Evolutionary conservation across 2,888 invertebrate genomes (phyloP).

Genomic region (Drosophila aldrichi): DNA sequence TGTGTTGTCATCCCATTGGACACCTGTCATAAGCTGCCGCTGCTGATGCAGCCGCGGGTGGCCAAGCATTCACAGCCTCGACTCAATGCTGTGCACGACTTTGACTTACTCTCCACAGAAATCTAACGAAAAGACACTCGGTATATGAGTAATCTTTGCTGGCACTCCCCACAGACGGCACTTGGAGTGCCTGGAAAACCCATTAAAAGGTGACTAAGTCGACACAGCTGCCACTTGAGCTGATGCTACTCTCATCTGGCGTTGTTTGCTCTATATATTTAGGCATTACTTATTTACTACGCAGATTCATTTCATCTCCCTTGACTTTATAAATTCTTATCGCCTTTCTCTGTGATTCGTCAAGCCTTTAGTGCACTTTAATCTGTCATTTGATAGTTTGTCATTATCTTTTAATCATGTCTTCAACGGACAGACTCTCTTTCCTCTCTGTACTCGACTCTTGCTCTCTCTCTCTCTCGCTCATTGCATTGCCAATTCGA

Average conservation of each 20-base stretch:
- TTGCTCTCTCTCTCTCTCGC: neutral
- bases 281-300: neutral
- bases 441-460: neutral
- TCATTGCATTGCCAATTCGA: too few relatives aligned
- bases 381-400: neutral
- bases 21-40: conserved; percentile 43
- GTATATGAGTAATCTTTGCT: neutral
- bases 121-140: too few relatives aligned
- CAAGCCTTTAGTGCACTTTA: neutral
- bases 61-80: conserved; percentile 15
- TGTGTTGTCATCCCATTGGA: conserved; percentile 56
- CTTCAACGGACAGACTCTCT: neutral
- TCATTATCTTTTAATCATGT: neutral
- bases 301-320: neutral
- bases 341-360: neutral
- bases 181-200: neutral
- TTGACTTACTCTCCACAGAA: conserved; percentile 6
- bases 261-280: neutral
- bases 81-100: conserved; percentile 7
- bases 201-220: conserved; percentile 9
- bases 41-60: conserved; percentile 39
- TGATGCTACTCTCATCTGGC: neutral
- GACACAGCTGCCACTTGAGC: neutral
- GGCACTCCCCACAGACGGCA: conserved; percentile 6
- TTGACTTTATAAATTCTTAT: neutral